Evolutionary conservation across 2,888 invertebrate species (phyloP), one percentile per base, ranked within the genome.

Genomic region (Drosophila mimetica): DNA sequence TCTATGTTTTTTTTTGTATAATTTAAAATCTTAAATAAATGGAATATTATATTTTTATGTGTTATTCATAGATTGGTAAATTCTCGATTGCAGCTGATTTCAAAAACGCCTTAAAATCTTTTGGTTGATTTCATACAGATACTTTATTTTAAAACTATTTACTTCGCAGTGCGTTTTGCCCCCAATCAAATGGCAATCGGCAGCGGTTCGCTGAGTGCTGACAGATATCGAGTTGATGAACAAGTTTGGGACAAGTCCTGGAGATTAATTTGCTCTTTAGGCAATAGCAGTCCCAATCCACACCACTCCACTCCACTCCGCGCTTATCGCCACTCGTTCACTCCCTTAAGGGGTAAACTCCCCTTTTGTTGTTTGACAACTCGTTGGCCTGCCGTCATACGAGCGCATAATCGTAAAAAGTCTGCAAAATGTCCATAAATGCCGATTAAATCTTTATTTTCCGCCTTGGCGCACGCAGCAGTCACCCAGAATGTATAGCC

Each of bases 401-500:
- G 44, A 64, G 44, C 46, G 60, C 48, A 70, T 76, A 70, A 76
- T 74, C 69, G 76, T 71, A 71, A 73, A 76, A 57, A 50, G 50
- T 51, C 47, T 63, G 59, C 65, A 75, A 70, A 64, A 74, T 53
- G 79, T 64, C 53, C 83, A 71, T 79, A 82, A 82, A 71, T 75
- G 72, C 55, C 81, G 83, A 86, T 83, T 84, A 86, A 86, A 83
- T 86, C 83, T 83, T 81, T 70, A 79, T 83, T 84, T 86, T 83
- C 74, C 71, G 79, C 79, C 75, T 73, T 71, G 61, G 55, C 79
- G 79, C 81, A 79, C 79, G 77, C 78, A 36, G 39, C 41, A 20
- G 47, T 52, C 39, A 39, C 18, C 20, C 39, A 4, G 25, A 42
- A 14, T 30, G 9, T 22, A 52, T 30, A n/a, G 13, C 30, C 50